These are phyloP conservation scores for Linnaemya tessellans DNA, from an alignment of 2,888 invertebrate genomes.

Conservation along the genomic window DNA sequence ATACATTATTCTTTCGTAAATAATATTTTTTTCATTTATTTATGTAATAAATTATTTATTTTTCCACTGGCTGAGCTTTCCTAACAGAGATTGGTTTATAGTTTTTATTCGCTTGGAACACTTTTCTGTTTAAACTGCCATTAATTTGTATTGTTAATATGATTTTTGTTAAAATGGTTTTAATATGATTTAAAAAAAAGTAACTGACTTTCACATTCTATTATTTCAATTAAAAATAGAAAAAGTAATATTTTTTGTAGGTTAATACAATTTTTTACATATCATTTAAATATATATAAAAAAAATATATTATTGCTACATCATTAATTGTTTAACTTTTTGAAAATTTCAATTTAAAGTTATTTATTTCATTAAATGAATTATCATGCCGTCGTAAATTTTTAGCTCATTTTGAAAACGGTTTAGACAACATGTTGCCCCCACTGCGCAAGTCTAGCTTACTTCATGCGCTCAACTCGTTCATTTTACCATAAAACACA, in stretches of 20 bases:
- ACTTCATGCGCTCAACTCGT: conserved; percentile 12
- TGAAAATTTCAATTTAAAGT: not conserved
- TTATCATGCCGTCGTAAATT: conserved; percentile 31
- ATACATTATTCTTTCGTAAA: no score
- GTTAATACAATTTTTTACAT: no score
- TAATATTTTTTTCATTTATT: no score
- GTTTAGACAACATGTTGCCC: conserved; percentile 36
- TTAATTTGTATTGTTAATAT: no score
- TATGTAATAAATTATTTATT: no score
- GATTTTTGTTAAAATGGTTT: no score
- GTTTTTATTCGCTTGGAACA: no score
- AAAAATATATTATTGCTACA: not conserved
- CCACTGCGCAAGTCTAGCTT: conserved; percentile 64
- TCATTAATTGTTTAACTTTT: not conserved
- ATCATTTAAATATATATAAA: not conserved
- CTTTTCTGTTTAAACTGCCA: no score
- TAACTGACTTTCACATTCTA: not conserved
- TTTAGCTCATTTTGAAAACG: conserved; percentile 22
- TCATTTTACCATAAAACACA: conserved; percentile 3
- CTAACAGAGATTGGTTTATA: no score
- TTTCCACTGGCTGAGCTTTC: no score
- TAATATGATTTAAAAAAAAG: no score
- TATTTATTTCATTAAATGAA: conserved; percentile 1
- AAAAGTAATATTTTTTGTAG: no score
- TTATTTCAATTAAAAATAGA: not conserved